phyloP scores from a whole-genome alignment of 2,888 invertebrate genomes.

The Drosophila monieri region DNA sequence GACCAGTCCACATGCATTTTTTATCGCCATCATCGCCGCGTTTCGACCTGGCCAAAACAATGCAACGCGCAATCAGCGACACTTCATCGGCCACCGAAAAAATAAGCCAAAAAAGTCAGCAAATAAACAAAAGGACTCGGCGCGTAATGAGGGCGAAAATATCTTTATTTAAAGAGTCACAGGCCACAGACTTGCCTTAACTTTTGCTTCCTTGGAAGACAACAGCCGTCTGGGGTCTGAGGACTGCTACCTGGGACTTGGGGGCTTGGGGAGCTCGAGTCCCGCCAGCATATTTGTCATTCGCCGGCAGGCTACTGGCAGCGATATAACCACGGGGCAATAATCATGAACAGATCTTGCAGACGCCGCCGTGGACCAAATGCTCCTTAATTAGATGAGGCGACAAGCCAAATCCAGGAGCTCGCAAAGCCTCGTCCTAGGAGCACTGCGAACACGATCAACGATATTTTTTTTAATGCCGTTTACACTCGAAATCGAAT shows the following conservation, averaged over 20 bases:
- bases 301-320: slow-evolving; percentile 67
- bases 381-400: slow-evolving; percentile 78
- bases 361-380: slow-evolving; percentile 58
- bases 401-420: slow-evolving; percentile 58
- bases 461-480: slow-evolving; percentile 51
- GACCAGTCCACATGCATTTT: slow-evolving; percentile 53
- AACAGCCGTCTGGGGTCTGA: slow-evolving; percentile 21
- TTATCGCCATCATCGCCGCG: slow-evolving; percentile 67
- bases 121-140: slow-evolving; percentile 73
- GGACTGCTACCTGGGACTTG: neutral
- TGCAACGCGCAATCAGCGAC: slow-evolving; percentile 82
- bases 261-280: slow-evolving; percentile 1
- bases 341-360: slow-evolving; percentile 75
- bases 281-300: slow-evolving; percentile 70
- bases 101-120: slow-evolving; percentile 21
- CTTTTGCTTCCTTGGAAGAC: slow-evolving; percentile 60
- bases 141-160: slow-evolving; percentile 80
- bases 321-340: slow-evolving; percentile 66
- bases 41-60: slow-evolving; percentile 68
- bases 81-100: slow-evolving; percentile 76
- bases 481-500: neutral
- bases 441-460: slow-evolving; percentile 64
- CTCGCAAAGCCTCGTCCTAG: slow-evolving; percentile 13
- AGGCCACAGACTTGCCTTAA: slow-evolving; percentile 1
- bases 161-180: slow-evolving; percentile 71